Base-by-base conservation (phyloP, 2,113 vertebrate genomes). In the Loxodonta africana region DNA sequence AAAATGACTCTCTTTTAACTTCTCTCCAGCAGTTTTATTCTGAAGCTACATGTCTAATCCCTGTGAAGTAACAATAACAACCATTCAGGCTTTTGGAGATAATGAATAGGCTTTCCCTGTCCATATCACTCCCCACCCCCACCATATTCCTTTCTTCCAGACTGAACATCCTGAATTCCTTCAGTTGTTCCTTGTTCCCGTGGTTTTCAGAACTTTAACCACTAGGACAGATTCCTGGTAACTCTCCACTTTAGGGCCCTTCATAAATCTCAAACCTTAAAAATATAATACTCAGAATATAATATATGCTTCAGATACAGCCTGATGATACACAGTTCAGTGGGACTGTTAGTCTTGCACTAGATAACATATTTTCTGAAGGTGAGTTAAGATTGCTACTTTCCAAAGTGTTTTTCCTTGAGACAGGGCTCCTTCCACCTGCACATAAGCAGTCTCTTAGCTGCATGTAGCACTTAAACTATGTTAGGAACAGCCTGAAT, bases 201-300 rank as follows among this genome's bases (percentile, higher is more conserved):
- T 28, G 1, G 7, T 53, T 94, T 96, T 91, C 77, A 88, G 48
- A 90, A 96, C 18, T 90, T 95, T 60, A 90, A 57, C 30, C 44
- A 82, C 81, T 21, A 33, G 44, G 85, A 86, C 30, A 88, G 77
- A 84, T 62, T 88, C 30, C 65, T 78, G 21, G 71, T 2, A 37
- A n/a, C 2, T 77, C 3, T 88, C 30, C 6, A 80, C 46, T 87
- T 90, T 41, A 76, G 84, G 18, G 77, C 15, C 73, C 57, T 90
- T 81, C 44, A 82, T 92, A 91, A 90, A 44, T 84, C 48, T 83
- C 30, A 81, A 87, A 80, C 28, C 51, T 91, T 73, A 23, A 7
- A 48, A 17, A 41, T 67, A 26, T 30, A 88, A 41, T 57, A 60
- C 21, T 88, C 82, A 77, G 46, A 91, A 15, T 76, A 76, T 26